Base-by-base conservation (phyloP, 2,888 invertebrate genomes). In the Amphipoea oculea region DNA sequence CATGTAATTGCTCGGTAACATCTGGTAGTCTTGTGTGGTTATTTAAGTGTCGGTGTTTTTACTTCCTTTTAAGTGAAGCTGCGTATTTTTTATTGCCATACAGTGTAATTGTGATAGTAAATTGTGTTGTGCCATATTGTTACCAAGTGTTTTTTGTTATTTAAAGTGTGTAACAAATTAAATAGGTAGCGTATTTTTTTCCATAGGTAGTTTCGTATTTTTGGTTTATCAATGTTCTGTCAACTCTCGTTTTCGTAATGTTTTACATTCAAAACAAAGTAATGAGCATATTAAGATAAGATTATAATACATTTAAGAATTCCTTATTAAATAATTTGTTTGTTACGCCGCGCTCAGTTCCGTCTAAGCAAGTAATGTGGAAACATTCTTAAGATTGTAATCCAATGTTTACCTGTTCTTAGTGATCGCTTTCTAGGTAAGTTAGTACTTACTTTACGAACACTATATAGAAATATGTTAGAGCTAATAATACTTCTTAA, bases 1-100 rank as follows among this genome's bases (percentile, higher is more conserved):
- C 54, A 17, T 71, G 76, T 81, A 65, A 76, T 72, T 85, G n/a
- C 42, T 57, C 71, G 2, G 62, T 80, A 75, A 83, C 82, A 70
- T 80, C 45, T 74, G 65, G 17, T 63, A 45, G 57, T 79, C 42
- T 67, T 65, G 45, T 12, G 63, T 40, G 36, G 29, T 79, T 60
- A 17, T 45, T 20, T 20, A 17, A 42, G 42, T 62, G 80, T 45
- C 68, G 6, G 45, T 51, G 17, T 42, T 80, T 57, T 65, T 14
- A 57, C 54, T 81, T 57, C 14, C 40, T 57, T 75, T 62, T 40
- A 54, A 57, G 36, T 36, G 11, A 29, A 29, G 42, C 45, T 75
- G 65, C 74, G 42, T 62, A 17, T 42, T 73, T 78, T 82, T 69
- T 84, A 48, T 66, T 84, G 60, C 14, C 42, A 0, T 54, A 23